Evolutionary conservation across 2,888 invertebrate species (phyloP), one percentile per base, ranked within the genome.

Genomic region (Orchesellides sinensis): DNA sequence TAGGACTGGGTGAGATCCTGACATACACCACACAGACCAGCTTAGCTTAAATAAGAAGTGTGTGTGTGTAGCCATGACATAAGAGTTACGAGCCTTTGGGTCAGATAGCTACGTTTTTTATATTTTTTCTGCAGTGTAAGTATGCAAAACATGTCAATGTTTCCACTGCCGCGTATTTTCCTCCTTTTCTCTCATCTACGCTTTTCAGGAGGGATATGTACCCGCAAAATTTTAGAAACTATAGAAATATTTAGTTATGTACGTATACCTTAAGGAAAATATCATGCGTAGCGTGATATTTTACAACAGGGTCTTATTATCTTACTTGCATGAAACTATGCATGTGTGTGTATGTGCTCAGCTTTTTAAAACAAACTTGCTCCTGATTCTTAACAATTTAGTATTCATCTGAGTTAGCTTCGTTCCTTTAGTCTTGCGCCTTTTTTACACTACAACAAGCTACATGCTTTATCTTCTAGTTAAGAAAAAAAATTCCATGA

Each of bases 1-100:
- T n/a, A n/a, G n/a, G n/a, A n/a, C n/a, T n/a, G n/a, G n/a, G n/a
- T n/a, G n/a, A n/a, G n/a, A n/a, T n/a, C n/a, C n/a, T n/a, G n/a
- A n/a, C n/a, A n/a, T n/a, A n/a, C n/a, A n/a, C n/a, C n/a, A n/a
- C n/a, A n/a, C n/a, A n/a, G n/a, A n/a, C n/a, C n/a, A n/a, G n/a
- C n/a, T n/a, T n/a, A n/a, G n/a, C n/a, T n/a, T n/a, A n/a, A n/a
- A n/a, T n/a, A n/a, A n/a, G n/a, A n/a, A n/a, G n/a, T n/a, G n/a
- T n/a, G n/a, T n/a, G n/a, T n/a, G n/a, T n/a, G n/a, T n/a, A n/a
- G n/a, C n/a, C n/a, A n/a, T n/a, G n/a, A 12, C 59, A 17, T 25
- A 69, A 78, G 78, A 78, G 78, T 78, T 78, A 69, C 61, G 69
- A 78, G 68, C 49, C 61, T 78, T 25, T 59, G 78, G 78, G 78